These are phyloP conservation scores for Strix occidentalis DNA, from an alignment of 2,797 vertebrate genomes.

Conservation along the genomic window DNA sequence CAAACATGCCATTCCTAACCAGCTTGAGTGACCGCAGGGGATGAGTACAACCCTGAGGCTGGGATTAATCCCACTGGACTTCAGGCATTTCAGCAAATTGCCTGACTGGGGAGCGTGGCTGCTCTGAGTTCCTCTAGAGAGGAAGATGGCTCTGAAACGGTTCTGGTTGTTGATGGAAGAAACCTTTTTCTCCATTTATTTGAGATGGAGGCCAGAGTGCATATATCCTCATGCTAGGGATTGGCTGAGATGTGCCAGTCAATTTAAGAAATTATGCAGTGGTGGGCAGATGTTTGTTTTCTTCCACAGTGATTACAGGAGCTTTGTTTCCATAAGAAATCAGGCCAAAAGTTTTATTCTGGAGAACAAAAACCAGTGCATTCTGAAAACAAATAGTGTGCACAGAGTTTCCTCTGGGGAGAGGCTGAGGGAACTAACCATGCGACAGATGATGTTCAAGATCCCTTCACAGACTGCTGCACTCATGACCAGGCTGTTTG, in stretches of 20 bases:
- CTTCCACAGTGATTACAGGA: not conserved
- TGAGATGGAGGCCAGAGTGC: not conserved
- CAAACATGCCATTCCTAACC: not conserved
- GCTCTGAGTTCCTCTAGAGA: not conserved
- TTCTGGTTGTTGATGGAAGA: not conserved
- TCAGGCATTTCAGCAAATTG: not conserved
- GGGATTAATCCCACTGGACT: not conserved
- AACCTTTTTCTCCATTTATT: not conserved
- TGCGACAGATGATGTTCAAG: not conserved
- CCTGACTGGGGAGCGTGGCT: not conserved
- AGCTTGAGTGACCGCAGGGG: not conserved
- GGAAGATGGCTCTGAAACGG: not conserved
- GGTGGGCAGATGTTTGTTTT: not conserved
- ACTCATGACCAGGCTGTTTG: not conserved
- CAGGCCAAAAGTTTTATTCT: conserved; percentile 22
- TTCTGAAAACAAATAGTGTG: not conserved
- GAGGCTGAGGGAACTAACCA: not conserved
- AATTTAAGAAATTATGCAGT: not conserved
- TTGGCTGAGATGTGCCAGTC: not conserved
- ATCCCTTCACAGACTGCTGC: conserved; percentile 10
- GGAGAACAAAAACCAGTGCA: not conserved
- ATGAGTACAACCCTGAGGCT: not conserved
- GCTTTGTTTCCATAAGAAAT: conserved; percentile 21
- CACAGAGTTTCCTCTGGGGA: not conserved
- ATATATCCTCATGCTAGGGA: not conserved